phyloP scores from a whole-genome alignment of 1,140 invertebrate genomes.

The Polypedilum vanderplanki region DNA sequence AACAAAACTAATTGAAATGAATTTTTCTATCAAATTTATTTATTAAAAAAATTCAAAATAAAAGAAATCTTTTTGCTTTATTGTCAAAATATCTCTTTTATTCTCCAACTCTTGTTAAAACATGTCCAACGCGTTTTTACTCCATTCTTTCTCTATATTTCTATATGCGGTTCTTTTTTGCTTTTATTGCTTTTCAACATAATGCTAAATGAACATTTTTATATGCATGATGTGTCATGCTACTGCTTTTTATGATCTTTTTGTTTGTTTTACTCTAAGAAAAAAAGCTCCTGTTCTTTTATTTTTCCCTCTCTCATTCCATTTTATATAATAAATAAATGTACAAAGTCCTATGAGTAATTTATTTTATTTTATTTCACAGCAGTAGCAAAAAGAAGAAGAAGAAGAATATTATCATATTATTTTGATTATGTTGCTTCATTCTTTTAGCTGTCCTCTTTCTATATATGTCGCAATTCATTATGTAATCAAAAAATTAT shows the following conservation, averaged over 20 bases:
- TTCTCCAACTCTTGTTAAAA: too few relatives aligned
- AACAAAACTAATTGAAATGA: neutral
- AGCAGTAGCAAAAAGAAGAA: neutral
- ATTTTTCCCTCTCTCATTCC: too few relatives aligned
- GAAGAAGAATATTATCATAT: neutral
- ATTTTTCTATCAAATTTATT: neutral
- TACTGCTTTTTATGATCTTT: neutral
- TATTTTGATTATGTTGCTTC: neutral
- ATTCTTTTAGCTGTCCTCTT: neutral
- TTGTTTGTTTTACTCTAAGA: neutral
- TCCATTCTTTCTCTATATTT: neutral
- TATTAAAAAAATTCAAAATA: neutral
- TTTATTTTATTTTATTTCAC: neutral
- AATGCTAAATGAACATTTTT: neutral
- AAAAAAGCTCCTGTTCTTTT: neutral
- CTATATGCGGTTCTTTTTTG: neutral
- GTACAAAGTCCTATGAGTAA: neutral
- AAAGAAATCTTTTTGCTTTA: too few relatives aligned
- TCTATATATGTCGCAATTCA: slow-evolving; percentile 12
- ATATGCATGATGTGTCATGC: slow-evolving; percentile 21
- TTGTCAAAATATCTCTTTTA: too few relatives aligned
- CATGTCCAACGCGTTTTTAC: too few relatives aligned
- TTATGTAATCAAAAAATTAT: slow-evolving; percentile 26
- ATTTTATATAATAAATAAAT: neutral
- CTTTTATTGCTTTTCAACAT: slow-evolving; percentile 24